Base-by-base conservation (phyloP, 2,888 invertebrate genomes). In the Calliscelio sp. region DNA sequence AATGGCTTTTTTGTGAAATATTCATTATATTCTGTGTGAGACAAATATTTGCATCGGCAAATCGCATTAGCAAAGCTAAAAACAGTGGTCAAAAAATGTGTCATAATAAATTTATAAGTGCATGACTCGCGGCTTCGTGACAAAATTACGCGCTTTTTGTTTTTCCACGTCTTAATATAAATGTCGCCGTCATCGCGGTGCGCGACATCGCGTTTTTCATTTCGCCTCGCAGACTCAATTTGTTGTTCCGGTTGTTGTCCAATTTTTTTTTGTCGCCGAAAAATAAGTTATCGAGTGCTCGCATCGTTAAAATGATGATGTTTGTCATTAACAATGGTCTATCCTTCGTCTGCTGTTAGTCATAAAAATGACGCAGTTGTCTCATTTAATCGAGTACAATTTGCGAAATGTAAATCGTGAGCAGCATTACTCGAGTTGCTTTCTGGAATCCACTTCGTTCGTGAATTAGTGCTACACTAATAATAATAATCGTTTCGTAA, bases 91-190 rank as follows among this genome's bases (percentile, higher is more conserved):
- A 22, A 74, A n/a, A n/a, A 74, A 61, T 81, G 73, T 68, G 66
- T 81, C 51, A 73, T 61, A 68, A 81, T 73, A 57, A 73, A 73
- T 80, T 51, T 81, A 25, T 41, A 68, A 81, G 57, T 66, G 66
- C 20, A 46, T 63, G 71, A 71, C 79, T 79, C 28, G 70, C 46
- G 46, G n/a, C 24, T 20, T 24, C 22, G 32, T 59, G 24, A 63
- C 22, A 35, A 35, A 71, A 65, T 71, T 49, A 63, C 51, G 51
- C n/a, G 59, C 18, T 59, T 78, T 66, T 44, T 70, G 38, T 41
- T 41, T 75, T 46, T n/a, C 25, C 16, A 4, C 51, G 18, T 49
- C 61, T 70, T 53, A 61, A 70, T 51, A 70, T 53, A 41, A 61
- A 66, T 46, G 20, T 46, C n/a, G n/a, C n/a, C n/a, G n/a, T n/a